Conservation (phyloP, 2,797 vertebrate genomes). For the Gadopsis bispinosus region DNA sequence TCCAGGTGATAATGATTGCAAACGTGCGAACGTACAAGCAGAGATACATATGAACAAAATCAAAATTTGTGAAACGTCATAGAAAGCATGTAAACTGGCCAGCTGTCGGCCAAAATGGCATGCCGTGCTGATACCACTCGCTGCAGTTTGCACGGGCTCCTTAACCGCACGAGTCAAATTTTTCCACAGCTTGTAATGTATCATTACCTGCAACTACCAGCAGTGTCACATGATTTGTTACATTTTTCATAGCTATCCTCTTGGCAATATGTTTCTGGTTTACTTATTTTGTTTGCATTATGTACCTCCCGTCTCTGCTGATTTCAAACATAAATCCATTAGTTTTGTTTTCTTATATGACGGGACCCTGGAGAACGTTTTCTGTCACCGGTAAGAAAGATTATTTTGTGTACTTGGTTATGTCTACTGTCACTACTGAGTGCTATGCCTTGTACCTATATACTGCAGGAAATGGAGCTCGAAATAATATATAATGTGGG, state of each 20-base stretch:
- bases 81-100: not conserved
- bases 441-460: conserved; percentile 6
- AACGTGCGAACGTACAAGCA: not conserved
- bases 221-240: conserved; percentile 13
- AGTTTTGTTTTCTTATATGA: conserved; percentile 20
- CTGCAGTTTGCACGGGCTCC: not conserved
- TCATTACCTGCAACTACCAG: conserved; percentile 24
- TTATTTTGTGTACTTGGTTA: not conserved
- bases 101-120: not conserved
- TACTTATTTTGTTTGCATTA: conserved; percentile 25
- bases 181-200: conserved; percentile 10
- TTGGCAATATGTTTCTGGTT: conserved; percentile 12
- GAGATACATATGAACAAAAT: conserved; percentile 1
- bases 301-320: not conserved
- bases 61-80: conserved; percentile 2
- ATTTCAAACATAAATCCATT: conserved; percentile 16
- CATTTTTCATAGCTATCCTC: conserved; percentile 30
- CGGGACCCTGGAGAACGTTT: not conserved
- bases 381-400: not conserved
- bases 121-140: not conserved
- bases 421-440: conserved; percentile 1
- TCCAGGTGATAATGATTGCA: not conserved
- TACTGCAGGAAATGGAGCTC: conserved; percentile 42
- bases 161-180: not conserved
- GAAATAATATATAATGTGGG: conserved; percentile 61